Evolutionary conservation across 2,888 invertebrate genomes (phyloP), one percentile per base, ranked within the genome.

Genomic region (Drosophila suboccidentalis): DNA sequence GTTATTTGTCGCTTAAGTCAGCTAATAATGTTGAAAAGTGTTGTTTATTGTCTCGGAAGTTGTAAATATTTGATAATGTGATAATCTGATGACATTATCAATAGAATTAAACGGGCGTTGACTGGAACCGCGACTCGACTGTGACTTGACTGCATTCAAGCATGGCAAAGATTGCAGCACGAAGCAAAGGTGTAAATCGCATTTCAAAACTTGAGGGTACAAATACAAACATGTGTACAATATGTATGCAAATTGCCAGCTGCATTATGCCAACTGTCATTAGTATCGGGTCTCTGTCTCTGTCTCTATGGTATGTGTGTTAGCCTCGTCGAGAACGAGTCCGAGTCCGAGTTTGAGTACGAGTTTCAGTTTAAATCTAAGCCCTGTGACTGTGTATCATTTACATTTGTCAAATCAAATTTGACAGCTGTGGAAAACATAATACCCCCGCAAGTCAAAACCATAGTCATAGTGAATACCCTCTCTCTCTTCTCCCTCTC

Each of bases 341-440:
- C 4, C 3, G 32, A 34, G 5, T n/a, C 0, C n/a, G 22, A 44
- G 34, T 22, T 15, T 2, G 46, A 57, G 32, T 29, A 10, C 3
- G 32, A 34, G 22, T 15, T 17, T 4, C 13, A 32, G 43, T 32
- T 55, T 2, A 38, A 47, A 34, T 57, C 29, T 32, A 32, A 57
- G 43, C 19, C 2, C 55, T 29, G 32, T 4, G 32, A 13, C 22
- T 44, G 55, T 57, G 69, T 87, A 85, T 88, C 86, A 80, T 86
- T 85, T 85, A 86, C 84, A 87, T 85, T 86, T 86, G 86, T 85
- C 83, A 85, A 85, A 87, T 87, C 88, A 85, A 76, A 86, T 85
- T 87, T 85, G 84, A 85, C 84, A 85, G 84, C 88, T 85, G 83
- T 71, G 88, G 86, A 80, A 82, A 87, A 86, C 78, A 86, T 82